phyloP scores from a whole-genome alignment of 2,888 invertebrate species.

The Patella ulyssiponensis region DNA sequence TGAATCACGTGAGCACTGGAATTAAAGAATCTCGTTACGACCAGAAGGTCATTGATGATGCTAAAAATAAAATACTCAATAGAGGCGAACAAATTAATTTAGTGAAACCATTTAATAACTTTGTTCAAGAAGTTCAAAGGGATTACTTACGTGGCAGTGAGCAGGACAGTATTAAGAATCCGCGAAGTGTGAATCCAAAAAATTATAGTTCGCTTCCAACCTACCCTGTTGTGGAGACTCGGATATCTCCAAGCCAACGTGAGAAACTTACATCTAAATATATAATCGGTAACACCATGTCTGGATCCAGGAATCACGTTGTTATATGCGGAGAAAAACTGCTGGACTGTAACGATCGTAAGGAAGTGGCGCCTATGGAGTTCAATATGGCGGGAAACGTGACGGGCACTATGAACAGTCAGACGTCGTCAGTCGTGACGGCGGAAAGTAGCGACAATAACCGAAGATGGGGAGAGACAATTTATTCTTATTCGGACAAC shows the following conservation, averaged over 20 bases:
- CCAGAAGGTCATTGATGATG: constrained; percentile 36
- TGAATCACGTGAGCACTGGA: constrained; percentile 8
- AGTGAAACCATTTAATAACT: constrained; percentile 45
- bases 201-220: constrained; percentile 32
- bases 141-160: constrained; percentile 34
- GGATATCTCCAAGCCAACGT: constrained; percentile 58
- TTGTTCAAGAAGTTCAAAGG: constrained; percentile 47
- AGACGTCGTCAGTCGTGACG: constrained; percentile 23
- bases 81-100: constrained; percentile 40
- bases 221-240: constrained; percentile 46
- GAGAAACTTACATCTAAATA: neutral
- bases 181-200: neutral
- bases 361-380: constrained; percentile 21
- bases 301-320: constrained; percentile 43
- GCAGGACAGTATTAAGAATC: neutral
- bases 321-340: constrained; percentile 47
- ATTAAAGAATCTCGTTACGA: constrained; percentile 17
- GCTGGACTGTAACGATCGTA: constrained; percentile 17
- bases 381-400: constrained; percentile 22
- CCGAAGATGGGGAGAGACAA: constrained; percentile 46
- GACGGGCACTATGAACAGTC: constrained; percentile 28
- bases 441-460: constrained; percentile 29
- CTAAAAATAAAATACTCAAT: constrained; percentile 39
- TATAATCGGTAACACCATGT: neutral
- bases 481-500: constrained; percentile 66